A percentile compares a stretch with the other conserved stretches of the same genome.
Evolutionary conservation across 2,888 invertebrate genomes (phyloP).

Genomic region (Watsonalla binaria): DNA sequence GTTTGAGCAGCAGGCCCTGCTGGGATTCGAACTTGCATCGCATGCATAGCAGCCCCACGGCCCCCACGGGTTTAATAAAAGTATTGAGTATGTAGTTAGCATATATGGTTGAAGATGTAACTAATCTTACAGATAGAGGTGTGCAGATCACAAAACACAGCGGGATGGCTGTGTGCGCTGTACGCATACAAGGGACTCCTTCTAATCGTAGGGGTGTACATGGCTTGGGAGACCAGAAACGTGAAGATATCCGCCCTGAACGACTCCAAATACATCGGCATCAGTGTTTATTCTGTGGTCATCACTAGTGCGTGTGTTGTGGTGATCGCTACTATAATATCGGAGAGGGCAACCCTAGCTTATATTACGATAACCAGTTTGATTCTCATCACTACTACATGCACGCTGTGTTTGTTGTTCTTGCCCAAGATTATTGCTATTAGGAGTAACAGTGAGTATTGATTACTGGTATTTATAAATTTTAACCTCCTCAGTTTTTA

Average conservation of each 20-base stretch:
- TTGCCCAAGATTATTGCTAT: slow-evolving; percentile 90
- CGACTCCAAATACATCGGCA: slow-evolving; percentile 95
- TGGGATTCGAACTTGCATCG: no score
- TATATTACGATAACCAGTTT: slow-evolving; percentile 90
- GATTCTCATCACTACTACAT: slow-evolving; percentile 91
- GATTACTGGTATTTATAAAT: neutral
- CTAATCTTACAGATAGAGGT: slow-evolving; percentile 86
- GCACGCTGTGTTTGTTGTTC: slow-evolving; percentile 91
- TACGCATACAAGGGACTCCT: slow-evolving; percentile 94
- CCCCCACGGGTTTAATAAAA: no score
- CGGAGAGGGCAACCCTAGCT: slow-evolving; percentile 88
- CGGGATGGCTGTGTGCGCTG: slow-evolving; percentile 93
- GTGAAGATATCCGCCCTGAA: slow-evolving; percentile 95
- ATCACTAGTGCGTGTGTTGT: slow-evolving; percentile 93
- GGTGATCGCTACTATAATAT: slow-evolving; percentile 91
- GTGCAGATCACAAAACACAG: slow-evolving; percentile 91
- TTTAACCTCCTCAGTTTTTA: no score
- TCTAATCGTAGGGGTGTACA: slow-evolving; percentile 93
- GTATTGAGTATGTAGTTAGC: neutral
- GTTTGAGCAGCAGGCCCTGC: no score
- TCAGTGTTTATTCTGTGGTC: slow-evolving; percentile 95
- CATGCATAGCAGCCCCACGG: no score
- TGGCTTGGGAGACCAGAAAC: slow-evolving; percentile 97
- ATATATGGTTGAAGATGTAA: neutral
- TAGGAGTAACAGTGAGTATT: slow-evolving; percentile 79